Percentiles rank a stretch among this genome's conserved stretches.
Conservation (phyloP, 2,113 vertebrate species). For the Myiagra hebetior region DNA sequence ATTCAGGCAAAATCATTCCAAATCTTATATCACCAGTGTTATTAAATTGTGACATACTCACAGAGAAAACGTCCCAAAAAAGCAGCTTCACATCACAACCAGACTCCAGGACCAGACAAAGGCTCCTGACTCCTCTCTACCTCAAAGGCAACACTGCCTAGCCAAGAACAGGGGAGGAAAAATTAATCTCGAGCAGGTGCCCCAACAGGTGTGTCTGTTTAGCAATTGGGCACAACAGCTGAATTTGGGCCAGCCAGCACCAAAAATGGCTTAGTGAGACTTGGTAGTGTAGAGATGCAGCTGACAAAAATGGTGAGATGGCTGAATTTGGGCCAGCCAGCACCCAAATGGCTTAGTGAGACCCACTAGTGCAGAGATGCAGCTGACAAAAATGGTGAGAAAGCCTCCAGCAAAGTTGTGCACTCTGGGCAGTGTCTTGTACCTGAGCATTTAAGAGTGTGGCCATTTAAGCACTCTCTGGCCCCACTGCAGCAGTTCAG, state of each 20-base stretch:
- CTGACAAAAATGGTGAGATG: background rate
- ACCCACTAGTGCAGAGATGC: background rate
- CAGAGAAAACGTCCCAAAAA: background rate
- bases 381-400: background rate
- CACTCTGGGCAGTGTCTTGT: background rate
- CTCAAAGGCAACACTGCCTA: fast-evolving
- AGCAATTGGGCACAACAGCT: background rate
- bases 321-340: no score
- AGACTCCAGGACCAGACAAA: fast-evolving
- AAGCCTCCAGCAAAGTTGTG: background rate
- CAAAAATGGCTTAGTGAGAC: background rate
- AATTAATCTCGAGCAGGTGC: background rate
- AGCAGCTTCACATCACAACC: background rate
- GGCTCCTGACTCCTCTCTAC: fast-evolving
- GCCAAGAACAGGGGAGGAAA: fast-evolving
- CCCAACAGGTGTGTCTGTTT: background rate
- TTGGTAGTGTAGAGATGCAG: background rate
- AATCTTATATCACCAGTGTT: fast-evolving
- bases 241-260: background rate
- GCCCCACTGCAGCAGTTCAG: background rate
- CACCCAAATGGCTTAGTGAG: background rate
- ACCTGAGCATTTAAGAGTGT: background rate
- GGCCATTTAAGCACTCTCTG: background rate
- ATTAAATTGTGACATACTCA: background rate
- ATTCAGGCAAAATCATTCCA: background rate